Percentiles rank a stretch among this genome's conserved stretches.
Conservation (phyloP, 2,888 invertebrate species). For the Idaea dimidiata region DNA sequence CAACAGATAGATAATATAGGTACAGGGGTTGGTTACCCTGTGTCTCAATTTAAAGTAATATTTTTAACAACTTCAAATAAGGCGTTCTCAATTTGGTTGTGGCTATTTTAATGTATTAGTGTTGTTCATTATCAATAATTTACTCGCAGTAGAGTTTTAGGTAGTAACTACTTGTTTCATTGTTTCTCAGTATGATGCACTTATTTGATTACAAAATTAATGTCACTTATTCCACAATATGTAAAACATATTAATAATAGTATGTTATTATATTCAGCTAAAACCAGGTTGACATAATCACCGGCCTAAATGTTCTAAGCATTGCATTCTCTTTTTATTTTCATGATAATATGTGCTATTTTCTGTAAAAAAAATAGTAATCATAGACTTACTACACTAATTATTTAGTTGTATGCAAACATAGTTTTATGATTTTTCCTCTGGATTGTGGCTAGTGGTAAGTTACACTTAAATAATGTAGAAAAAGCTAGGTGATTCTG, state of each 20-base stretch:
- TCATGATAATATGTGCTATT: not conserved
- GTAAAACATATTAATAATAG: too few species aligned
- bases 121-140: too few species aligned
- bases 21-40: too few species aligned
- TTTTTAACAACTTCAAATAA: slow-evolving; percentile 8
- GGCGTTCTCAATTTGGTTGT: too few species aligned
- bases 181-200: too few species aligned
- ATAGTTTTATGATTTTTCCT: not conserved
- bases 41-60: too few species aligned
- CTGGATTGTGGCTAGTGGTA: not conserved
- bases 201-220: too few species aligned
- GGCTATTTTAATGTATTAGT: too few species aligned
- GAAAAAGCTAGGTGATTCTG: not conserved
- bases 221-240: not conserved
- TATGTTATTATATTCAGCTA: too few species aligned
- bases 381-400: not conserved
- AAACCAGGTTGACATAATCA: not conserved
- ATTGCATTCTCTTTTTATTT: not conserved
- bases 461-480: not conserved
- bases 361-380: not conserved
- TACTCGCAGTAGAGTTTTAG: too few species aligned
- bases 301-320: not conserved
- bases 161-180: too few species aligned
- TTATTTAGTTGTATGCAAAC: slow-evolving; percentile 9
- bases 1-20: too few species aligned